phyloP scores from a whole-genome alignment of 2,888 invertebrate species.

The Patella caerulea region DNA sequence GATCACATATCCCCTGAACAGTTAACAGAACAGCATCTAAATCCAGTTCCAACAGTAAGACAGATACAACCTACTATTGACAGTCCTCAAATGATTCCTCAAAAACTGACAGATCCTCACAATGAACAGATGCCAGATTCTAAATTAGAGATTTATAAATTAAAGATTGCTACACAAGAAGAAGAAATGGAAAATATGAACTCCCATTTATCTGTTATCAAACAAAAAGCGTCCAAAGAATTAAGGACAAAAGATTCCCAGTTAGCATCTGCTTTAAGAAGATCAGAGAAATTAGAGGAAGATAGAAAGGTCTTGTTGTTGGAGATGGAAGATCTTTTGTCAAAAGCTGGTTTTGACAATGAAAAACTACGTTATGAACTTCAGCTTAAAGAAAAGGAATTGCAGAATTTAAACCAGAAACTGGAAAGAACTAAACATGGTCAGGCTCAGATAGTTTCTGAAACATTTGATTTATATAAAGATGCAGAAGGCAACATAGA shows the following conservation, averaged over 20 bases:
- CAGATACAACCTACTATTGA: too few species aligned
- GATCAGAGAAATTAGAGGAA: conserved; percentile 34
- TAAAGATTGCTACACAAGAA: conserved; percentile 19
- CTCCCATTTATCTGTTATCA: conserved; percentile 5
- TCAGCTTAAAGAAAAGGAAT: conserved; percentile 37
- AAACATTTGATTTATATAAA: conserved; percentile 48
- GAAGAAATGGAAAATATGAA: conserved; percentile 12
- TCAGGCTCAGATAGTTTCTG: conserved; percentile 38
- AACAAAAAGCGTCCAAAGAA: conserved; percentile 1
- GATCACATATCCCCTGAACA: too few species aligned
- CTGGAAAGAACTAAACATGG: conserved; percentile 43
- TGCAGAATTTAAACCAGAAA: conserved; percentile 46
- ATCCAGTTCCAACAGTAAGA: too few species aligned
- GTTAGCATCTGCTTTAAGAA: conserved; percentile 20
- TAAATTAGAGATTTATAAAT: neutral
- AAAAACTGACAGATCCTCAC: too few species aligned
- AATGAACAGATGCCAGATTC: too few species aligned
- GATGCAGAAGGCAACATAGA: conserved; percentile 49
- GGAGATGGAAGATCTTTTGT: conserved; percentile 51
- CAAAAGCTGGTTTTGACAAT: conserved; percentile 48
- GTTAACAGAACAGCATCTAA: too few species aligned
- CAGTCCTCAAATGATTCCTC: too few species aligned
- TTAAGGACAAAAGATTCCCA: conserved; percentile 23
- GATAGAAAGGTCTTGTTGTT: conserved; percentile 47
- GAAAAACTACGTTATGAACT: conserved; percentile 45